phyloP scores from a whole-genome alignment of 2,797 vertebrate genomes.

The Falco columbarius region DNA sequence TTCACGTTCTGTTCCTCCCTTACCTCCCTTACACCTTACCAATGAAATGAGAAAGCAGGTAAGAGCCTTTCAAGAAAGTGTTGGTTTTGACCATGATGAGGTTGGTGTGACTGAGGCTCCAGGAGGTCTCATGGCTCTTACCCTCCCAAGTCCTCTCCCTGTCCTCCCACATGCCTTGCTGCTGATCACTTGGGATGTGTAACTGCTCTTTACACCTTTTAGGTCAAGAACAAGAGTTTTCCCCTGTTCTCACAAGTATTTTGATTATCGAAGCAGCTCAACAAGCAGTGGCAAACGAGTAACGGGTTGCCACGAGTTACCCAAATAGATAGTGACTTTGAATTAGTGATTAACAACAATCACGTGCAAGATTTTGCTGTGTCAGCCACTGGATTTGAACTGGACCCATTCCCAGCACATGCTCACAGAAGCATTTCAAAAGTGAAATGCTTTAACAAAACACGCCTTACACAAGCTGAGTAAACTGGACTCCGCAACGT shows the following conservation, averaged over 20 bases:
- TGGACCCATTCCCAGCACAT: neutral
- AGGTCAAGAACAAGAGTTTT: neutral
- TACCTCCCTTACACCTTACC: neutral
- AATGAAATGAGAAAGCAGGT: neutral
- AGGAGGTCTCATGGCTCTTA: neutral
- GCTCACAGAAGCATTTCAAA: neutral
- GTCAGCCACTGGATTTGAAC: slow-evolving; percentile 7
- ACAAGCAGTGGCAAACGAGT: slow-evolving; percentile 11
- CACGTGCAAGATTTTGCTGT: neutral
- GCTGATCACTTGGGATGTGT: neutral
- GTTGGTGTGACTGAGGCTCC: neutral
- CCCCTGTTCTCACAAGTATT: neutral
- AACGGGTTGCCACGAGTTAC: slow-evolving; percentile 5
- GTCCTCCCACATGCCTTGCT: neutral
- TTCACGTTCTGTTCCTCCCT: neutral
- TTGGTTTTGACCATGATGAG: neutral
- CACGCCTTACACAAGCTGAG: neutral
- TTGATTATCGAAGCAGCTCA: slow-evolving; percentile 15
- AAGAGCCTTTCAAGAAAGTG: neutral
- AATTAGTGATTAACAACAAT: neutral
- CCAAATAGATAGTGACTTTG: neutral
- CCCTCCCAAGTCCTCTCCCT: neutral
- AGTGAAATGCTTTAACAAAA: neutral
- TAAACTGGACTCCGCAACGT: neutral
- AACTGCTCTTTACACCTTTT: neutral